Percentiles rank a stretch among this genome's conserved stretches.
phyloP scores from a whole-genome alignment of 2,797 vertebrate genomes.

The Perodicticus potto region DNA sequence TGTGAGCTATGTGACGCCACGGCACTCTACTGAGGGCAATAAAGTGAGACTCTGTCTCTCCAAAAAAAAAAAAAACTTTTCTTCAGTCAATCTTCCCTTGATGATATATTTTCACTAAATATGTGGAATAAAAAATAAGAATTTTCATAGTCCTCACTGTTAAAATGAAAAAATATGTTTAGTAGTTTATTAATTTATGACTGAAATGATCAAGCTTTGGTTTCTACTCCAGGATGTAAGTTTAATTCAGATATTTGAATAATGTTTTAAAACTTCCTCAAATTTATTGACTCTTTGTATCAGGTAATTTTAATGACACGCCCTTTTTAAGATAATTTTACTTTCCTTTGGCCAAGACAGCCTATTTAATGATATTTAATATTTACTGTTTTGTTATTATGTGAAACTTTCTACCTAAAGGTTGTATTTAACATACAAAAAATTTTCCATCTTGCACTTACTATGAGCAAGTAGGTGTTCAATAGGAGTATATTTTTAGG shows the following conservation, averaged over 20 bases:
- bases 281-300: neutral
- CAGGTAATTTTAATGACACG: neutral
- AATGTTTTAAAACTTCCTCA: neutral
- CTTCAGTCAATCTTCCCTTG: neutral
- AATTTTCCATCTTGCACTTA: neutral
- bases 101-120: neutral
- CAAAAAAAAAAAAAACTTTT: too few relatives aligned
- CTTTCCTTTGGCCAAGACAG: neutral
- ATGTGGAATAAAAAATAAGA: neutral
- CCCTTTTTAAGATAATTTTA: slow-evolving; percentile 31
- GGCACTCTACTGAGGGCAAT: too few relatives aligned
- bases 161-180: neutral
- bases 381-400: neutral
- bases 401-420: neutral
- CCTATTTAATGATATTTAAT: slow-evolving; percentile 4
- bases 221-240: slow-evolving; percentile 35
- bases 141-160: neutral
- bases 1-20: too few relatives aligned
- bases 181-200: neutral
- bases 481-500: too few relatives aligned
- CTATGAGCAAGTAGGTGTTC: neutral
- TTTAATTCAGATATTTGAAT: neutral
- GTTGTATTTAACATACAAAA: neutral
- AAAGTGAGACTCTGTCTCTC: too few relatives aligned
- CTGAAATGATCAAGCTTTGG: slow-evolving; percentile 4